phyloP scores from a whole-genome alignment of 2,797 vertebrate species.

The Sebastes taczanowskii region DNA sequence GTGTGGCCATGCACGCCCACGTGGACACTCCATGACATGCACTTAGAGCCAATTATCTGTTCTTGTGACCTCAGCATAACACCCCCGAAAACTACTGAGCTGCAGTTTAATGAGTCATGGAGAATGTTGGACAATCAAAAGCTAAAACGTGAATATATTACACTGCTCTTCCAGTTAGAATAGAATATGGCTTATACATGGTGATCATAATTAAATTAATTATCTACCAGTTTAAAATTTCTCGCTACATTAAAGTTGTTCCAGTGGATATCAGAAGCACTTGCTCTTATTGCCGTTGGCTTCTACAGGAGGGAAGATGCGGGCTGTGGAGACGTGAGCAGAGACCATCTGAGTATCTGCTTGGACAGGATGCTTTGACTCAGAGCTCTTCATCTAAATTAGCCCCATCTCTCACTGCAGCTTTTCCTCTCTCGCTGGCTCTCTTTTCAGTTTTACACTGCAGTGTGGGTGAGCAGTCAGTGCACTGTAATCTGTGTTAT shows the following conservation, averaged over 20 bases:
- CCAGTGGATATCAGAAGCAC: background rate
- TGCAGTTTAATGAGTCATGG: background rate
- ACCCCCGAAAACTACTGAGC: background rate
- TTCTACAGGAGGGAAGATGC: slow-evolving; percentile 2
- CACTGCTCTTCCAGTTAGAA: background rate
- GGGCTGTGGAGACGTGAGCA: background rate
- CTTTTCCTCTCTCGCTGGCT: too few species aligned
- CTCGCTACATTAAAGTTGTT: background rate
- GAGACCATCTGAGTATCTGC: background rate
- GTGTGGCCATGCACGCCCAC: background rate
- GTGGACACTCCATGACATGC: background rate
- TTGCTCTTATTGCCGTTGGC: background rate
- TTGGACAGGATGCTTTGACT: slow-evolving; percentile 2
- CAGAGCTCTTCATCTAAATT: background rate
- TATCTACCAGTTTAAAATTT: background rate
- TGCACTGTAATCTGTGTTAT: too few species aligned
- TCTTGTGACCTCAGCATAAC: slow-evolving; percentile 1
- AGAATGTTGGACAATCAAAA: background rate
- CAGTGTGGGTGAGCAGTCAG: too few species aligned
- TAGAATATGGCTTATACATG: background rate
- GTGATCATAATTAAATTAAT: background rate
- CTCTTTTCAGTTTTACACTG: too few species aligned
- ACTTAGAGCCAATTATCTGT: slow-evolving; percentile 1
- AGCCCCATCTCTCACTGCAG: background rate
- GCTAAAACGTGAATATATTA: background rate